Evolutionary conservation across 64 coral and sea anemone genomes (phyloP).

Genomic region (Montipora sp.): DNA sequence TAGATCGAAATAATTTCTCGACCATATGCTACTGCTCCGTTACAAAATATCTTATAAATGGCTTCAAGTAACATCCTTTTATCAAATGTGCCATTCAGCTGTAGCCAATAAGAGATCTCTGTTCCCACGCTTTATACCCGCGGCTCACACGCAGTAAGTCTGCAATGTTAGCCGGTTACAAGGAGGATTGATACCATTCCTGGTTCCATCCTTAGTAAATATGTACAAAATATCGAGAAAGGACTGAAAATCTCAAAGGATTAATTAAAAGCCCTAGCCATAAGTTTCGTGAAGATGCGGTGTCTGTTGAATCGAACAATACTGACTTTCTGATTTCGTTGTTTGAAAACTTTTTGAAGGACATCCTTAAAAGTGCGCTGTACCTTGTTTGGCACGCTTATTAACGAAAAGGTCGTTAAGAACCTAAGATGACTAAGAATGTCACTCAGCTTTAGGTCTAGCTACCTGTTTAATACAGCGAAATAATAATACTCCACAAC

Average conservation of each 20-base stretch:
- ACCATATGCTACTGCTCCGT: slow-evolving; percentile 19
- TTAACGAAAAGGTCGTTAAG: too few species aligned
- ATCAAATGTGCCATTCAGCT: slow-evolving; percentile 10
- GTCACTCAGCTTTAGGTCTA: background rate
- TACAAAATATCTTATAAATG: slow-evolving; percentile 26
- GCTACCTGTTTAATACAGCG: background rate
- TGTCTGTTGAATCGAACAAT: background rate
- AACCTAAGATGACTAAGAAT: too few species aligned
- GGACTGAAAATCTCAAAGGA: background rate
- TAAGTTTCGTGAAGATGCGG: slow-evolving; percentile 9
- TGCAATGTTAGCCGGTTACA: background rate
- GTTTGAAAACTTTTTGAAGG: slow-evolving; percentile 12
- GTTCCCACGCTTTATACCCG: background rate
- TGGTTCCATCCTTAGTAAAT: slow-evolving; percentile 10
- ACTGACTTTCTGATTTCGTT: slow-evolving; percentile 6
- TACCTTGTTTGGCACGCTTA: background rate
- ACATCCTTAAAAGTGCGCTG: slow-evolving; percentile 1
- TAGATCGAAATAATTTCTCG: slow-evolving; percentile 24
- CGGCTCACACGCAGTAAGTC: too few species aligned
- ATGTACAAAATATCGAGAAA: background rate
- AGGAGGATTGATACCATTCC: slow-evolving; percentile 8
- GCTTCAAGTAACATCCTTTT: slow-evolving; percentile 23
- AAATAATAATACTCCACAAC: slow-evolving; percentile 8
- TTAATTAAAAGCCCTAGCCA: slow-evolving; percentile 17
- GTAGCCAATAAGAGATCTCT: slow-evolving; percentile 32